A percentile compares a stretch with the other conserved stretches of the same genome.
Evolutionary conservation across 2,888 invertebrate species (phyloP).

Genomic region (Volucella zonaria): DNA sequence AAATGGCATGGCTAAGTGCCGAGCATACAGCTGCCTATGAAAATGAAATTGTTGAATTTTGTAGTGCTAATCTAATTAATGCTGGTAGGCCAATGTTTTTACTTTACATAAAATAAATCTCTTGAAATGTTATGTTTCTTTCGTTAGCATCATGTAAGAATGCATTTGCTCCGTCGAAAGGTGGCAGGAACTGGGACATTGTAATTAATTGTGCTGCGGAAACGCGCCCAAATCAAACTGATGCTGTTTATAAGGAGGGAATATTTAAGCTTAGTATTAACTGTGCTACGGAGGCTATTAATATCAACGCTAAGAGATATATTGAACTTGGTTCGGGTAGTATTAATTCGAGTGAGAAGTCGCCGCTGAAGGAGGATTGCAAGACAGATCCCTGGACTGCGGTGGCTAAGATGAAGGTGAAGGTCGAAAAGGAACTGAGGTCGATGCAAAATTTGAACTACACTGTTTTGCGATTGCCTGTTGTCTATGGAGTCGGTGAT

Average conservation of each 20-base stretch:
- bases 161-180: slow-evolving; percentile 86
- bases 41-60: slow-evolving; percentile 91
- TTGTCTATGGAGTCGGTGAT: slow-evolving; percentile 94
- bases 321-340: slow-evolving; percentile 94
- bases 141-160: slow-evolving; percentile 90
- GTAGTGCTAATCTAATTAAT: slow-evolving; percentile 95
- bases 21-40: slow-evolving; percentile 89
- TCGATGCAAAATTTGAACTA: slow-evolving; percentile 87
- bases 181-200: slow-evolving; percentile 87
- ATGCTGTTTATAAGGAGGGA: slow-evolving; percentile 95
- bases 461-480: slow-evolving; percentile 91
- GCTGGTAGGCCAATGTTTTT: slow-evolving; percentile 85
- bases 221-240: slow-evolving; percentile 93
- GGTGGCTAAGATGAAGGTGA: slow-evolving; percentile 91
- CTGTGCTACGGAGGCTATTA: slow-evolving; percentile 90
- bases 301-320: slow-evolving; percentile 87
- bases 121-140: slow-evolving; percentile 59
- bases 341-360: slow-evolving; percentile 91
- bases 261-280: slow-evolving; percentile 92
- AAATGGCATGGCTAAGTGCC: slow-evolving; percentile 93
- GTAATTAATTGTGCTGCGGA: slow-evolving; percentile 96
- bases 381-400: slow-evolving; percentile 92
- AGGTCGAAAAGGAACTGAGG: slow-evolving; percentile 90
- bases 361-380: slow-evolving; percentile 89
- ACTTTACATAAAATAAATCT: background rate